Evolutionary conservation across 2,797 vertebrate genomes (phyloP).

Genomic region (Pelochelys cantorii): DNA sequence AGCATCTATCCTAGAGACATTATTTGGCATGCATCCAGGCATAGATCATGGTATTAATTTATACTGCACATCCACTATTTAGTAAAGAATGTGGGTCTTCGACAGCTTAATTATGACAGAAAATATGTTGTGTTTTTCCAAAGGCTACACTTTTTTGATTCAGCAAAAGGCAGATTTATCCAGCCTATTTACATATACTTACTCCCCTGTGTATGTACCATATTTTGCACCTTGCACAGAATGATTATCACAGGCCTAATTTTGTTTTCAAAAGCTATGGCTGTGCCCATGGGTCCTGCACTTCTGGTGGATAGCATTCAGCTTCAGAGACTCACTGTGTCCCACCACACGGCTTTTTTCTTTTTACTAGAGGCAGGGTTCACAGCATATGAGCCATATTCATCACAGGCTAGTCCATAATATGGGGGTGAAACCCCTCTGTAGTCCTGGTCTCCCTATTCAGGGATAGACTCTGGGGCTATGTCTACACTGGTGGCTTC

Average conservation of each 20-base stretch:
- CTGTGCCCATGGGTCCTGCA: too few species aligned
- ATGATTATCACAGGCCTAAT: neutral
- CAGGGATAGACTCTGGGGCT: too few species aligned
- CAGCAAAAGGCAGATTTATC: neutral
- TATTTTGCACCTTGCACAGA: neutral
- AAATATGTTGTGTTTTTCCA: conserved; percentile 19
- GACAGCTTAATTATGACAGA: neutral
- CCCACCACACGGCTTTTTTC: too few species aligned
- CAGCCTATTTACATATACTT: neutral
- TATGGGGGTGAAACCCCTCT: too few species aligned
- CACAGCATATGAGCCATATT: too few species aligned
- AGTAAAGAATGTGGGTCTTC: conserved; percentile 5
- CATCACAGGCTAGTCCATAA: too few species aligned
- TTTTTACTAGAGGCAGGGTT: too few species aligned
- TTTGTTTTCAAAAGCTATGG: neutral
- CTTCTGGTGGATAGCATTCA: too few species aligned
- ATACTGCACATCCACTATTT: neutral
- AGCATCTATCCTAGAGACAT: neutral
- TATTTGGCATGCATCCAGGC: neutral
- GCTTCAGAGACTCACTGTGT: too few species aligned
- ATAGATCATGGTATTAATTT: conserved; percentile 21
- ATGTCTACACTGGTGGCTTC: too few species aligned
- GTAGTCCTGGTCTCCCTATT: too few species aligned
- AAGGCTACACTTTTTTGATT: neutral
- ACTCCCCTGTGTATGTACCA: neutral